Evolutionary conservation across 2,113 vertebrate genomes (phyloP), one percentile per base, ranked within the genome.

Genomic region (Colossoma macropomum): DNA sequence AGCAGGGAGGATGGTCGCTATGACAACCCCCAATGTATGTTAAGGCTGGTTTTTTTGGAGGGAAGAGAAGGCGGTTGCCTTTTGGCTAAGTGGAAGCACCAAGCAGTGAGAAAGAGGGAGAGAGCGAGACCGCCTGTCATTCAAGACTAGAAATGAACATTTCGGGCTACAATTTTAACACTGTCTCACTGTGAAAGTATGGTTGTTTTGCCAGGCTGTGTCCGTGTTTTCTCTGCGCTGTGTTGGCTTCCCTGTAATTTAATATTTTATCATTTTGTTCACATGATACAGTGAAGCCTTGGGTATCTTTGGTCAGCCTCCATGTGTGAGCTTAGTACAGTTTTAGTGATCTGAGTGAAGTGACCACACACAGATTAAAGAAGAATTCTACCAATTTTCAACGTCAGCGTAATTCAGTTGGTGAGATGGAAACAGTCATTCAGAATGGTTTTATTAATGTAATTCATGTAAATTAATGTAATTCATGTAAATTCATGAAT

Each of bases 11-110:
- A 88, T 86, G 77, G 93, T 95, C 77, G 90, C 89, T 92, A 94
- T 95, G 93, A 91, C 92, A 93, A 94, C 93, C 76, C 80, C 78
- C 87, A 89, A 86, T 91, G 86, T 90, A 90, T 89, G 86, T 90
- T 89, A 41, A 77, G 82, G 41, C 63, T 82, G 59, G 23, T 85
- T 85, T 56, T 68, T 68, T 66, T 38, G 32, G 66, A 21, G 34
- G 68, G 8, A 12, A n/a, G 66, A n/a, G 21, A 38, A 21, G 7
- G 21, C 32, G n/a, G 77, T 73, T 65, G 34, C 15, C 74, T 62
- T 72, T 56, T 86, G 86, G 84, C 84, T 87, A 89, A 92, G 85
- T 88, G 80, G 85, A 87, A 85, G 81, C 86, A 90, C 77, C 84
- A 88, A 54, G 50, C 65, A 66, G 76, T 28, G 68, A 87, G 80